These are phyloP conservation scores for Drosophila maculinotata DNA, from an alignment of 2,888 invertebrate species.

Conservation along the genomic window DNA sequence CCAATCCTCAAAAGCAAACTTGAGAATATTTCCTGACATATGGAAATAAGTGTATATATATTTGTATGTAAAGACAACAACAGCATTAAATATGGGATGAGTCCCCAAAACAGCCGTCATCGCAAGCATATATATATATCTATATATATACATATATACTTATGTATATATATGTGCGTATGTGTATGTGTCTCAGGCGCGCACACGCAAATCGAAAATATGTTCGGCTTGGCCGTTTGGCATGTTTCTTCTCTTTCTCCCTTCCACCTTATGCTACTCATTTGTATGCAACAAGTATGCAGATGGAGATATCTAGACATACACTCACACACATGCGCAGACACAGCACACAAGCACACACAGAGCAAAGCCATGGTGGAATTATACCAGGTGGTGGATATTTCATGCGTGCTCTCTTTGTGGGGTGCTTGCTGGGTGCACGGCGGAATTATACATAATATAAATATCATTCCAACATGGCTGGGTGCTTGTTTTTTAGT, in stretches of 20 bases:
- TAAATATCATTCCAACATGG: no score
- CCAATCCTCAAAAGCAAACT: slow-evolving; percentile 27
- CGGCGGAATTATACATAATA: no score
- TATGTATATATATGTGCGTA: slow-evolving; percentile 2
- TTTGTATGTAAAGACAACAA: slow-evolving; percentile 6
- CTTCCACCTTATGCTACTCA: slow-evolving; percentile 58
- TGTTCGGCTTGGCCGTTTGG: slow-evolving; percentile 50
- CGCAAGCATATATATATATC: slow-evolving; percentile 24
- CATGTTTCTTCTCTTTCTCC: slow-evolving; percentile 45
- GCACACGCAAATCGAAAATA: slow-evolving; percentile 63
- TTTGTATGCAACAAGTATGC: slow-evolving; percentile 76
- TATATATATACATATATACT: background rate
- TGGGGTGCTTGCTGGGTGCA: no score
- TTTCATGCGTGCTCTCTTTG: no score
- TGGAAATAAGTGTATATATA: slow-evolving; percentile 17
- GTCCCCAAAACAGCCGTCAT: slow-evolving; percentile 52
- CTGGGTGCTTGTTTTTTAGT: no score
- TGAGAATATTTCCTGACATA: slow-evolving; percentile 67
- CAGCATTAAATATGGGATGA: slow-evolving; percentile 45
- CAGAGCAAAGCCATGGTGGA: no score
- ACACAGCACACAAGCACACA: slow-evolving; percentile 10
- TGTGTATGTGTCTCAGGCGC: slow-evolving; percentile 48
- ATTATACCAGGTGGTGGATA: no score
- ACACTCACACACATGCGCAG: slow-evolving; percentile 18
- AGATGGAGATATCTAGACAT: slow-evolving; percentile 58